These are phyloP conservation scores for Argyrosomus regius DNA, from an alignment of 2,797 vertebrate genomes.

Conservation along the genomic window DNA sequence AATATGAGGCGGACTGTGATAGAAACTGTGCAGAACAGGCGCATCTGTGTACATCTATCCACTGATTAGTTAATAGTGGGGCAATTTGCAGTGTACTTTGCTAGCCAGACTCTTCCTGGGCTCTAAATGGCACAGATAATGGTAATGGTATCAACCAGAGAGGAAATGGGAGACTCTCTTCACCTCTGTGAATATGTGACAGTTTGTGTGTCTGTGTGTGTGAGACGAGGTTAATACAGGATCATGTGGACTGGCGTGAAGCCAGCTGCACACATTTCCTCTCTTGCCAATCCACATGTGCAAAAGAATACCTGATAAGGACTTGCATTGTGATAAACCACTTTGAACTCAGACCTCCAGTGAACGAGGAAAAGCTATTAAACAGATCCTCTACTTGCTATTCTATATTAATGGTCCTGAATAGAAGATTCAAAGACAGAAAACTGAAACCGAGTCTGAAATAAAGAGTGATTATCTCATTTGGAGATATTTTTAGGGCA, in stretches of 20 bases:
- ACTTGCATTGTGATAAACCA: constrained; percentile 36
- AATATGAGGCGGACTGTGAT: constrained; percentile 50
- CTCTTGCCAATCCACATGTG: background rate
- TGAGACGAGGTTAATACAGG: constrained; percentile 9
- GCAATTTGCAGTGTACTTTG: constrained; percentile 75
- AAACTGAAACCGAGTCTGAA: constrained; percentile 26
- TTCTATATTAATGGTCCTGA: constrained; percentile 21
- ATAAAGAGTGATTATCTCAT: constrained; percentile 34
- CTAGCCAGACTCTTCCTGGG: constrained; percentile 56
- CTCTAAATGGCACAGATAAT: constrained; percentile 80
- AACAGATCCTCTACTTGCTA: constrained; percentile 9
- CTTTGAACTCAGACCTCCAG: constrained; percentile 31
- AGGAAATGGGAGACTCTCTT: constrained; percentile 68
- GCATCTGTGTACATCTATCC: constrained; percentile 61
- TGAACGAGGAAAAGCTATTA: constrained; percentile 15
- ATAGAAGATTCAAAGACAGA: constrained; percentile 25
- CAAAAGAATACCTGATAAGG: constrained; percentile 42
- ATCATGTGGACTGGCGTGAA: constrained; percentile 4
- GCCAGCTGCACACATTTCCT: constrained; percentile 26
- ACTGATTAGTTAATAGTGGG: constrained; percentile 81
- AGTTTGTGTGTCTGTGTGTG: constrained; percentile 28
- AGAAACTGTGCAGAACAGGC: constrained; percentile 52
- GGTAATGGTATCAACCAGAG: constrained; percentile 74
- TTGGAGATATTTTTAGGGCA: constrained; percentile 48
- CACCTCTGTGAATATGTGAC: constrained; percentile 57